A percentile compares a stretch with the other conserved stretches of the same genome.
phyloP scores from a whole-genome alignment of 2,797 vertebrate species.

The Pitangus sulphuratus region DNA sequence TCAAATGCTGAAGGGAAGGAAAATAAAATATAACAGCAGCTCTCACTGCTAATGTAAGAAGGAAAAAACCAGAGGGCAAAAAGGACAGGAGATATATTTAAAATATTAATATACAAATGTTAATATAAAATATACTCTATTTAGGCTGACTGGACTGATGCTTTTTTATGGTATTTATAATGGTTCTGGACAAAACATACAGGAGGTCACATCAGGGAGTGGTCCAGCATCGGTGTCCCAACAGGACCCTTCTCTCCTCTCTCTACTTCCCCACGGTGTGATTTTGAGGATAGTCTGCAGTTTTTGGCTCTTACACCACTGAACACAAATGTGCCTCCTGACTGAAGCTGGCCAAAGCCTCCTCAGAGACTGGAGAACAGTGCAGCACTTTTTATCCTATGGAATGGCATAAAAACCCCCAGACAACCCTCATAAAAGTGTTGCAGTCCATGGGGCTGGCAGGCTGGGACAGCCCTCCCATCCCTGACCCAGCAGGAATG shows the following conservation, averaged over 20 bases:
- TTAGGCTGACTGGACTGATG: neutral
- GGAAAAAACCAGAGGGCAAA: neutral
- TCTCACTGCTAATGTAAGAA: neutral
- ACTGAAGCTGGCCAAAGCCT: neutral
- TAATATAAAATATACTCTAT: neutral
- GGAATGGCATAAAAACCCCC: neutral
- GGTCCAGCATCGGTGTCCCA: neutral
- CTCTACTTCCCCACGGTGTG: neutral
- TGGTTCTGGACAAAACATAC: neutral
- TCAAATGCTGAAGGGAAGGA: conserved; percentile 50
- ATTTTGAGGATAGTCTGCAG: neutral
- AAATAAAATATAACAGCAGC: neutral
- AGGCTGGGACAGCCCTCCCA: neutral
- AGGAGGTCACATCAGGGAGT: neutral
- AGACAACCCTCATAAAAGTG: neutral
- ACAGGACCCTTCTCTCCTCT: neutral
- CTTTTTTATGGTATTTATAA: neutral
- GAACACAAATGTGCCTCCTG: neutral
- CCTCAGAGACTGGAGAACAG: neutral
- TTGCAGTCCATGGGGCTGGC: neutral
- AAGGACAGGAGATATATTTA: neutral
- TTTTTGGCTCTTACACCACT: neutral
- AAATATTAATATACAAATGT: neutral
- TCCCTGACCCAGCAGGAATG: neutral
- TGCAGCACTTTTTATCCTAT: neutral